Evolutionary conservation across 1,140 invertebrate species (phyloP), one percentile per base, ranked within the genome.

Genomic region (Hyles vespertilio): DNA sequence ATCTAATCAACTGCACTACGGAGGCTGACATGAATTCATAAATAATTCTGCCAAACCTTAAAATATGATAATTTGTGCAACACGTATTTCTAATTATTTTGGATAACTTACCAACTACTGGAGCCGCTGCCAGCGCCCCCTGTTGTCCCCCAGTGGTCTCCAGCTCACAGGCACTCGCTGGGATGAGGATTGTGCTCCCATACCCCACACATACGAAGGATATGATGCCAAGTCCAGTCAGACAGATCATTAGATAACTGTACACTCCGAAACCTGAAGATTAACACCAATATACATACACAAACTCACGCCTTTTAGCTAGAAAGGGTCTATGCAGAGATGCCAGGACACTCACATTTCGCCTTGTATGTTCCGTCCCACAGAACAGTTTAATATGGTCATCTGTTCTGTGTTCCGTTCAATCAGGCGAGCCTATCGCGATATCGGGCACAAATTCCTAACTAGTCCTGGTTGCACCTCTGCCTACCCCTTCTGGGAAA

Each of bases 81-180:
- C 2, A 22, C 2, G 3, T 40, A 5, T 40, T 40, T 5, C 4
- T 40, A 40, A 40, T 40, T 36, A 7, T 7, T 11, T 55, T 53
- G 22, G 22, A n/a, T 32, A 11, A 45, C 58, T 74, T 69, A 84
- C 83, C 81, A n/a, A 80, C 63, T 32, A 84, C 47, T 22, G 83
- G 83, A 9, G 61, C 70, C 5, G 77, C 79, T 3, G 79, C 84
- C 8, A 87, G 47, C 3, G 78, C 4, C 1, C 81, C 81, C 54
- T 79, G 78, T 54, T 87, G 81, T 0, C 63, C 51, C 2, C 12
- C 58, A 1, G 75, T 84, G 48, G 84, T 84, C 0, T 58, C 52
- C n/a, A 87, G 63, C 51, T 87, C 84, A 58, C 81, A 87, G 3
- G 79, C 74, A 22, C 80, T 83, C 32, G 76, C 63, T 0, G 81